Conservation (phyloP, 2,113 vertebrate genomes). For the Neolamprologus hecqui region DNA sequence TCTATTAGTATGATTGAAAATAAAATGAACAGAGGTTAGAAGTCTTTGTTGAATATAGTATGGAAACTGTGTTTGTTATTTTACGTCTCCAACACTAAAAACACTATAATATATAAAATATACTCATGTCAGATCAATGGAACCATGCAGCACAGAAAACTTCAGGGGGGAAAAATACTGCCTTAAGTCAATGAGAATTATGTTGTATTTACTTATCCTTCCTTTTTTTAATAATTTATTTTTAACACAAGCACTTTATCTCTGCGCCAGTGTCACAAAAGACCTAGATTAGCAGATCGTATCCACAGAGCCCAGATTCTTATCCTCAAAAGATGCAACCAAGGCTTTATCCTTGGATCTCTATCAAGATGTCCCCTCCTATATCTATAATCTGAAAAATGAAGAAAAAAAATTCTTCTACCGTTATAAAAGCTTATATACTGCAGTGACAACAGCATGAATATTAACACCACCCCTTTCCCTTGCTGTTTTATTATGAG, state of each 20-base stretch:
- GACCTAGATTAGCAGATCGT: background rate
- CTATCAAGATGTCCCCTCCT: background rate
- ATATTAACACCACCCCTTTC: background rate
- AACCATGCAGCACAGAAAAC: background rate
- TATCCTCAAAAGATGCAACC: background rate
- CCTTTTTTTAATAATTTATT: background rate
- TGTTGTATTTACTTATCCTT: background rate
- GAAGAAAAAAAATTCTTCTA: background rate
- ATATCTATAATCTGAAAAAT: background rate
- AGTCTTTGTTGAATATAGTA: background rate
- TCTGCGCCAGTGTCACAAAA: background rate
- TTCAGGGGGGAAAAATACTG: background rate
- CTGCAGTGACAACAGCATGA: background rate
- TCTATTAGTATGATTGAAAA: background rate
- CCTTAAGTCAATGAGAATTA: background rate
- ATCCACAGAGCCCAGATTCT: background rate
- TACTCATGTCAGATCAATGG: background rate
- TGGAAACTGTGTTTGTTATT: background rate
- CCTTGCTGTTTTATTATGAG: background rate
- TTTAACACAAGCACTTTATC: background rate
- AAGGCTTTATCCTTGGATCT: background rate
- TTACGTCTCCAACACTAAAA: background rate
- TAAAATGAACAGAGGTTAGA: background rate
- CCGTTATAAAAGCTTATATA: background rate
- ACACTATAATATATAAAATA: background rate